Evolutionary conservation across 1,140 invertebrate genomes (phyloP).

Genomic region (Aphis craccivora): DNA sequence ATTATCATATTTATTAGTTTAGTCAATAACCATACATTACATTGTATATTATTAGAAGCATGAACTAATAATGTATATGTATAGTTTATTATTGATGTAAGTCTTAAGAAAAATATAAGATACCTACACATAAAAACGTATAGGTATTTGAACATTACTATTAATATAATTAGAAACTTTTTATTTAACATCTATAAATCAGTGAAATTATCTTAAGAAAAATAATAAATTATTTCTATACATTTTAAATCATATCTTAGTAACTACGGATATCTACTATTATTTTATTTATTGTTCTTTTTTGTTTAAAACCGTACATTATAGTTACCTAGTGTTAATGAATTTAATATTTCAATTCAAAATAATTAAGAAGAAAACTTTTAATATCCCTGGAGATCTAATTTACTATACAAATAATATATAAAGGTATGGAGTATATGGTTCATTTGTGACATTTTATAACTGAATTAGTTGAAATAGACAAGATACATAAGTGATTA

Average conservation of each 20-base stretch:
- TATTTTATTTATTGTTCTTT: not conserved
- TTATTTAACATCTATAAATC: not conserved
- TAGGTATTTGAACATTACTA: not conserved
- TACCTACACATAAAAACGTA: not conserved
- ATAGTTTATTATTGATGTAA: not conserved
- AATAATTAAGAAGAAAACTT: not conserved
- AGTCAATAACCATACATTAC: not conserved
- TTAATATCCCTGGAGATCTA: not conserved
- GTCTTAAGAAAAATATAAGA: not conserved
- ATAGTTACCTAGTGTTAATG: not conserved
- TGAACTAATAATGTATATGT: not conserved
- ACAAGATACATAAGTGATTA: not conserved
- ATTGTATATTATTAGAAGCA: not conserved
- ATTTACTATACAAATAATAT: not conserved
- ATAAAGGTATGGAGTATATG: not conserved
- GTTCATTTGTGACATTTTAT: not conserved
- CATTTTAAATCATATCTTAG: not conserved
- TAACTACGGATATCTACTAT: not conserved
- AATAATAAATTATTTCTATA: not conserved
- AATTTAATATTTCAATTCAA: not conserved
- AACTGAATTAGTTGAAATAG: not conserved
- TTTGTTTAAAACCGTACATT: not conserved
- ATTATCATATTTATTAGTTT: not conserved
- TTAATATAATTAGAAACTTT: not conserved
- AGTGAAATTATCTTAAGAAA: not conserved